These are phyloP conservation scores for human DNA, from an alignment of 2,113 vertebrate genomes.

Conservation along the genomic window GRCh38 chr14:92334501-92335000, in stretches of 20 bases:
- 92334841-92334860: accelerated
- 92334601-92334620: not conserved
- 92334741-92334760: constrained; percentile 30
- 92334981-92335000: not conserved
- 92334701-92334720: not conserved
- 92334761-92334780: not conserved
- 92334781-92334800: not conserved
- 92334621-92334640: not conserved
- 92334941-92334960: accelerated
- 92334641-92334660: not conserved
- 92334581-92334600: not conserved
- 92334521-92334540: not conserved
- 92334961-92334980: not conserved
- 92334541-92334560: no score
- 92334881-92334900: accelerated
- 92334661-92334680: not conserved
- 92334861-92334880: accelerated
- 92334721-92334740: not conserved
- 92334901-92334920: accelerated
- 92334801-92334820: not conserved
- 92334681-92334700: not conserved
- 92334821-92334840: not conserved
- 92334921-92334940: not conserved
- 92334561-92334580: not conserved
- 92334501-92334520: not conserved